Base-by-base conservation (phyloP, 2,888 invertebrate genomes). In the Chloromyia formosa region DNA sequence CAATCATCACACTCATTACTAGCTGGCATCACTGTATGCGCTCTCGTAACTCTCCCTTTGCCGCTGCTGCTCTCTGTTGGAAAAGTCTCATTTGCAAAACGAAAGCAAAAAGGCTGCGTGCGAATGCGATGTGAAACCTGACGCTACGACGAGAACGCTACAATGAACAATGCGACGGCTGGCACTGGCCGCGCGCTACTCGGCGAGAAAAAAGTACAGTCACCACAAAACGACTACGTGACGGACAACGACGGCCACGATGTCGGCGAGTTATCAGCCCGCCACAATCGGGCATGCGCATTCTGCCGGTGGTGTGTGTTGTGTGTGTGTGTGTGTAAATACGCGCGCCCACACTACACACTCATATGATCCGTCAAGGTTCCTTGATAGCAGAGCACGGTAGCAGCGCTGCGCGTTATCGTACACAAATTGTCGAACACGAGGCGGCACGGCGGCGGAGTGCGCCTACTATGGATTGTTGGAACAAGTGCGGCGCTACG, bases 201-300 rank as follows among this genome's bases (percentile, higher is more conserved):
- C 49, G 60, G 60, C 73, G 58, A 58, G 80, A 79, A 83, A 84
- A 84, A 83, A 83, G 83, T 83, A 83, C 83, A 83, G 83, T 83
- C 83, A 82, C 81, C 82, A 81, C 83, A 83, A 83, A 84, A 81
- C 80, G 80, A 79, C 79, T 77, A 73, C 35, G 27, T 27, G 45
- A 56, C 73, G 60, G 58, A 35, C 58, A 73, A 71, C 27, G 27
- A 35, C 27, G 27, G 27, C 27, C 27, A 35, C 27, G 27, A 35
- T 35, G 27, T 4, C 27, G 27, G 7, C 27, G 27, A 56, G 40
- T 71, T 56, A 71, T 42, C 56, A 71, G 56, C 14, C 14, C 71
- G 16, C 58, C 40, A 71, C 16, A 35, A 35, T 35, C 23, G n/a
- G 12, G 14, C 42, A 40, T 18, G 42, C 18, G 71, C 56, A 7